These are phyloP conservation scores for Laupala kohalensis DNA, from an alignment of 1,140 invertebrate species.

Conservation along the genomic window DNA sequence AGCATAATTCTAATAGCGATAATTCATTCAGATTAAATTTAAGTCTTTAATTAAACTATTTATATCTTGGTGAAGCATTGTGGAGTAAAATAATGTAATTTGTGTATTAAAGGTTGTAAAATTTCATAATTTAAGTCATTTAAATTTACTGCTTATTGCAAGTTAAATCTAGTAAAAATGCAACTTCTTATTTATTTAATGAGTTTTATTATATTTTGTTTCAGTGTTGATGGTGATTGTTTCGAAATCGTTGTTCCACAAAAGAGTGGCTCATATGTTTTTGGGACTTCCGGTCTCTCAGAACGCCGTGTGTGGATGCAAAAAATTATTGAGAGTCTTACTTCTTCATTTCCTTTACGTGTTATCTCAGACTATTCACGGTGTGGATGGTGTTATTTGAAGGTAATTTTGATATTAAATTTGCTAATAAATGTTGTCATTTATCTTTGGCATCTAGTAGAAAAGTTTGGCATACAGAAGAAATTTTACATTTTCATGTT, in stretches of 20 bases:
- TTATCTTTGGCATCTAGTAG: too few relatives aligned
- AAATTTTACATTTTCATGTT: too few relatives aligned
- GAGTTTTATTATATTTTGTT: slow-evolving; percentile 13
- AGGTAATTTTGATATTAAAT: too few relatives aligned
- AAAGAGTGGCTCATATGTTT: slow-evolving; percentile 33
- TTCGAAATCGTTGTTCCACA: slow-evolving; percentile 36
- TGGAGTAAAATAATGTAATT: too few relatives aligned
- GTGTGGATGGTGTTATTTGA: slow-evolving; percentile 53
- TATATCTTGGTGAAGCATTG: too few relatives aligned
- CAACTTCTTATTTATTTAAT: background rate
- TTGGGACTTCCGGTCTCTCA: slow-evolving; percentile 36
- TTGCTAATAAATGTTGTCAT: too few relatives aligned
- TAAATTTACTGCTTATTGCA: slow-evolving; percentile 1
- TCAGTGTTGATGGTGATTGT: slow-evolving; percentile 38
- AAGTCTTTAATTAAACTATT: too few relatives aligned
- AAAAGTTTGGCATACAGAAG: too few relatives aligned
- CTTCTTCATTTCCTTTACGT: slow-evolving; percentile 40
- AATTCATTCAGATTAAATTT: too few relatives aligned
- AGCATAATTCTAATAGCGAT: too few relatives aligned
- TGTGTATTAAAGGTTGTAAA: too few relatives aligned
- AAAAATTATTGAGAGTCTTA: slow-evolving; percentile 46
- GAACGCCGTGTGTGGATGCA: slow-evolving; percentile 53
- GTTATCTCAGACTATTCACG: slow-evolving; percentile 43
- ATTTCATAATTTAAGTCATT: too few relatives aligned
- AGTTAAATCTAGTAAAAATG: background rate